Base-by-base conservation (phyloP, 2,113 vertebrate species). In the Egretta garzetta region DNA sequence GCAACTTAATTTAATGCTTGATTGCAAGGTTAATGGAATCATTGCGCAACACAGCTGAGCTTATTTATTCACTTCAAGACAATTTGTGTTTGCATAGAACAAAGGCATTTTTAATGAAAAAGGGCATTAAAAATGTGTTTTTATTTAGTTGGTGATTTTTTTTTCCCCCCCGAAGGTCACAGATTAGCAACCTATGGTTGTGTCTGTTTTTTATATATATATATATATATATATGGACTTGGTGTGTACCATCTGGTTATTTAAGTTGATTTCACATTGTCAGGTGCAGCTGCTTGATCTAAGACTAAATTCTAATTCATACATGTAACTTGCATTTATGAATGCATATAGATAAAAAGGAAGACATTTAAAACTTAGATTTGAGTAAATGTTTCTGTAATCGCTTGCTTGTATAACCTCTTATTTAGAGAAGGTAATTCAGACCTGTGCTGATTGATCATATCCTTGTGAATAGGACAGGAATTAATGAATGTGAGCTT, bases 1-100 rank as follows among this genome's bases (percentile, higher is more conserved):
- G 62, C 93, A 77, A 75, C 95, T 98, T 97, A 96, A 98, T 98
- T 98, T 98, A 97, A 96, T 93, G 97, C 96, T 98, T 96, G 86
- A 72, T 80, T 96, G 88, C 91, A 83, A 88, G 96, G 95, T 96
- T 98, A 98, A 98, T 97, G 93, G 96, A 97, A 97, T 95, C 91
- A 79, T 39, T 91, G 96, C 76, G 95, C 89, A 89, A 86, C 86
- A 87, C 93, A 98, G 97, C 97, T 97, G 96, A 97, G 94, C 95
- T 97, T 96, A 58, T 75, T 95, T 93, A 70, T 81, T 90, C 45
- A 63, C 92, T 93, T 81, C 12, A 63, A 87, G 66, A 15, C 66
- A 74, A 68, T 93, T 81, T 91, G 56, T 82, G 64, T 88, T 88
- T 96, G 47, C 80, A 43, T 55, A 82, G 73, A 82, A 80, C 52